Evolutionary conservation across 2,113 vertebrate genomes (phyloP).

Genomic region (Ifrita kowaldi): DNA sequence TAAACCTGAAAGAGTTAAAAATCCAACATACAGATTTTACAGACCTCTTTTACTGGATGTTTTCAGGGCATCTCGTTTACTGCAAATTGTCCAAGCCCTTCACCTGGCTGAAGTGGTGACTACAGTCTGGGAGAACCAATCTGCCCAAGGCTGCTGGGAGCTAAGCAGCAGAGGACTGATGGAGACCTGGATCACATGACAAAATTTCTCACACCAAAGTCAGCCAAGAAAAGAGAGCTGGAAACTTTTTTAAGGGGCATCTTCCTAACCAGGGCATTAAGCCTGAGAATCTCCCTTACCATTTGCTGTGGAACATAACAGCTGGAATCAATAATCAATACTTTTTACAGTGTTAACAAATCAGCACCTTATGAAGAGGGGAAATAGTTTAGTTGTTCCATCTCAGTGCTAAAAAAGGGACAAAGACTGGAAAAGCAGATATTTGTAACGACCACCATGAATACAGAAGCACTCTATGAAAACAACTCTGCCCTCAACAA

Average conservation of each 20-base stretch:
- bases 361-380: not conserved
- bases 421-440: not conserved
- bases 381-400: not conserved
- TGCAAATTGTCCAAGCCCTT: not conserved
- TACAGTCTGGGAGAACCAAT: not conserved
- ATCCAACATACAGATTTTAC: not conserved
- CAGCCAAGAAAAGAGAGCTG: not conserved
- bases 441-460: not conserved
- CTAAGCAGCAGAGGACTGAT: not conserved
- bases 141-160: not conserved
- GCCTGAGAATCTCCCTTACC: not conserved
- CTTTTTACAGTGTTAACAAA: not conserved
- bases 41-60: not conserved
- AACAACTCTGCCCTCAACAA: not conserved
- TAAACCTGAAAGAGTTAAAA: not conserved
- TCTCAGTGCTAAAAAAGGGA: not conserved
- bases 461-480: not conserved
- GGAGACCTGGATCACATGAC: not conserved
- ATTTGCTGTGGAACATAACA: not conserved
- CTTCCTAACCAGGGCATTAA: not conserved
- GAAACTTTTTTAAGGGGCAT: not conserved
- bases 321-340: not conserved
- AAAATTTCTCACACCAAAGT: not conserved
- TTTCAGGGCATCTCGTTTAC: not conserved
- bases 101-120: not conserved